Percentiles rank a stretch among this genome's conserved stretches.
Conservation (phyloP, 1,140 invertebrate genomes). For the Conus betulinus region DNA sequence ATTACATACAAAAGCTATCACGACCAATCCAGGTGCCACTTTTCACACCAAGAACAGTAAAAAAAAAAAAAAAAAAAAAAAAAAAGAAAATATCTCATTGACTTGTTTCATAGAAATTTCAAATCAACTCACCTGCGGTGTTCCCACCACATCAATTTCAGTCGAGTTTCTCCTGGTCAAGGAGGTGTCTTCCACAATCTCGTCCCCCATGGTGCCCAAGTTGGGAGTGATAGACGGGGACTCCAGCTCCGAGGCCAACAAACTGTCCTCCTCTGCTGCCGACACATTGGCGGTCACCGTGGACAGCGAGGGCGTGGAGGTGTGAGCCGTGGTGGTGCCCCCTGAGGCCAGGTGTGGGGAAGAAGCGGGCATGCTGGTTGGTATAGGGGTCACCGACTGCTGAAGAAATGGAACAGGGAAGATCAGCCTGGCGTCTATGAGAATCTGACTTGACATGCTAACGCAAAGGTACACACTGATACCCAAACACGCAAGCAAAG, state of each 20-base stretch:
- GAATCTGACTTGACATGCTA: too few species aligned
- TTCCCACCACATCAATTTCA: constrained; percentile 33
- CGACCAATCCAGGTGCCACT: too few species aligned
- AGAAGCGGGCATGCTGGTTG: not conserved
- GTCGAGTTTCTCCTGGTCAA: not conserved
- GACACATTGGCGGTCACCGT: not conserved
- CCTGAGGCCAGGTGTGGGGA: not conserved
- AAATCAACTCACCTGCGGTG: constrained; percentile 19
- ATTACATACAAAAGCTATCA: too few species aligned
- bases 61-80: not conserved
- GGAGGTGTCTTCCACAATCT: constrained; percentile 26
- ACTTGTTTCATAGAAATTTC: not conserved
- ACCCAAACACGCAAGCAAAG: too few species aligned
- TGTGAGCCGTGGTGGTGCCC: constrained; percentile 18
- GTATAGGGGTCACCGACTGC: not conserved
- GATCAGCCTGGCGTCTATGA: too few species aligned
- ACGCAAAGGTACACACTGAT: too few species aligned
- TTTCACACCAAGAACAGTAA: not conserved
- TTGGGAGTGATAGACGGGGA: constrained; percentile 26
- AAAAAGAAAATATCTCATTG: not conserved
- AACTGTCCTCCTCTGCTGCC: constrained; percentile 6
- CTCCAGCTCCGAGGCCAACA: not conserved
- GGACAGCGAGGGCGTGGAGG: not conserved
- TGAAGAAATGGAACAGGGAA: not conserved
- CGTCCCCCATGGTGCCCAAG: constrained; percentile 35